Evolutionary conservation across 2,888 invertebrate species (phyloP).

Genomic region (Andrena marginata): DNA sequence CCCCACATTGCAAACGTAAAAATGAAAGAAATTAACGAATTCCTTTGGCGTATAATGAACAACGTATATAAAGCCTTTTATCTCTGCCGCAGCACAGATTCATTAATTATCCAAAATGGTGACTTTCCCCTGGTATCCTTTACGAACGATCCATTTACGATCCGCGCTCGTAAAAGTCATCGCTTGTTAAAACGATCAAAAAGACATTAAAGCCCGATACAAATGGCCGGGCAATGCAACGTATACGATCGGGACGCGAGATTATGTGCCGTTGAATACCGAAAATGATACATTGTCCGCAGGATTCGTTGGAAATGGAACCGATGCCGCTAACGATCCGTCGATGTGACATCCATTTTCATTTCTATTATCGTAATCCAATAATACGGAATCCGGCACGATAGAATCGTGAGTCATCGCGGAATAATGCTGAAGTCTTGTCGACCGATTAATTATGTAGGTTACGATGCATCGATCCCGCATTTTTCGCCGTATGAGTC

Average conservation of each 20-base stretch:
- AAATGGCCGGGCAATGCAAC: conserved; percentile 7
- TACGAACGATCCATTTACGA: background rate
- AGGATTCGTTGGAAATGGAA: conserved; percentile 4
- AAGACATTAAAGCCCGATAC: background rate
- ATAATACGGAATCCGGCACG: conserved; percentile 2
- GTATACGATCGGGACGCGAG: conserved; percentile 3
- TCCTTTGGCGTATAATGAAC: background rate
- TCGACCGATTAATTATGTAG: background rate
- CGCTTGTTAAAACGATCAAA: conserved; percentile 9
- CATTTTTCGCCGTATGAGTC: background rate
- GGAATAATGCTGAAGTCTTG: background rate
- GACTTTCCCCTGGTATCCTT: background rate
- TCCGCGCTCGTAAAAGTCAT: background rate
- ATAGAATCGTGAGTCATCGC: background rate
- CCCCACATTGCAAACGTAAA: too few relatives aligned
- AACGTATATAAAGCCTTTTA: background rate
- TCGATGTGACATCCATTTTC: conserved; percentile 5
- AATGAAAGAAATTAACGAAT: too few relatives aligned
- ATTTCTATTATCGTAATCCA: conserved; percentile 9
- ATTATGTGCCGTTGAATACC: conserved; percentile 4
- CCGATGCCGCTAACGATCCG: conserved; percentile 7
- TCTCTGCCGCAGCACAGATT: background rate
- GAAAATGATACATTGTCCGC: conserved; percentile 16
- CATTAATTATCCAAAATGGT: background rate
- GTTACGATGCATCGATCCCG: background rate